Evolutionary conservation across 2,113 vertebrate species (phyloP).

Genomic region (Empidonax traillii): DNA sequence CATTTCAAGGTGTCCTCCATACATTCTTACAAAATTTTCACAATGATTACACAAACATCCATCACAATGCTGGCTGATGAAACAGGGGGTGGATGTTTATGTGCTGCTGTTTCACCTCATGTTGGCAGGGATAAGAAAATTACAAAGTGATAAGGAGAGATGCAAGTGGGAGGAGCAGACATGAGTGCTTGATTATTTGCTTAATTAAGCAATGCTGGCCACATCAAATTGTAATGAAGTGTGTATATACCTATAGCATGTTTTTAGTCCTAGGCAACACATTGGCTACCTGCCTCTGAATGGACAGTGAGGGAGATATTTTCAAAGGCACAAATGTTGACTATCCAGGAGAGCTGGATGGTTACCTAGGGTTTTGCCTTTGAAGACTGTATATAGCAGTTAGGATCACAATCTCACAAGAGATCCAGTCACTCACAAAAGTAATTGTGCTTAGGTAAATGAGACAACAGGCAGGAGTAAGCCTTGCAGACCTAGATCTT

Average conservation of each 20-base stretch:
- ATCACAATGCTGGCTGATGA: neutral
- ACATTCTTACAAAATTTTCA: neutral
- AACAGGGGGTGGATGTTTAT: constrained; percentile 35
- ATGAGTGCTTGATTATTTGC: neutral
- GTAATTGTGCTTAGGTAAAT: neutral
- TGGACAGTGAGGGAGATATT: neutral
- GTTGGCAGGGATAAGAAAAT: constrained; percentile 9
- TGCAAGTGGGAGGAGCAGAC: neutral
- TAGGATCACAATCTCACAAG: neutral
- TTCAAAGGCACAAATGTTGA: neutral
- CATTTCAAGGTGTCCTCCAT: neutral
- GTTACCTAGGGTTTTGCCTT: neutral
- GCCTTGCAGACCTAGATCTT: neutral
- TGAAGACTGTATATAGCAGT: neutral
- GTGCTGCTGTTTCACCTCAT: neutral
- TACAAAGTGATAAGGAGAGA: neutral
- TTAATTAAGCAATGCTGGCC: constrained; percentile 29
- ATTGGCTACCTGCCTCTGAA: neutral
- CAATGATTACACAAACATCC: neutral
- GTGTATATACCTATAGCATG: neutral
- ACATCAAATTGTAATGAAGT: constrained; percentile 14
- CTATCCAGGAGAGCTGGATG: neutral
- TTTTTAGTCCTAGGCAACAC: neutral
- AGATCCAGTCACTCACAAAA: neutral
- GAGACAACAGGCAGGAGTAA: neutral